Evolutionary conservation across 1,140 invertebrate species (phyloP), one percentile per base, ranked within the genome.

Genomic region (Listronotus oregonensis): DNA sequence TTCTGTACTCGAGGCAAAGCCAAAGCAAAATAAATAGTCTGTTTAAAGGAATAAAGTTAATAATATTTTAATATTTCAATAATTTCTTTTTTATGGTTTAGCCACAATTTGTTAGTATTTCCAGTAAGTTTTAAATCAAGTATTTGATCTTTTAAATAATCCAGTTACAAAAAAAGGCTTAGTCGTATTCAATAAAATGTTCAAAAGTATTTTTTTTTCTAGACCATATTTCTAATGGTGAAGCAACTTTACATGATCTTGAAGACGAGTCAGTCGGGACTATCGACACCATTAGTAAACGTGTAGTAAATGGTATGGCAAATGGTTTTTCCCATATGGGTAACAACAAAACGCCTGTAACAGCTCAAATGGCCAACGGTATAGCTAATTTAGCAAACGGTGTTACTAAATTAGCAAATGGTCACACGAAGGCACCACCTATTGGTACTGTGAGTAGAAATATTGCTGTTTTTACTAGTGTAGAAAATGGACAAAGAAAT

Each of bases 231-330:
- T 71, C 71, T 12, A 75, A 76, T 42, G 68, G 65, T 18, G 70
- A 74, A n/a, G 66, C 72, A 3, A 72, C 65, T 6, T 14, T 77
- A 1, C 52, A 74, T 15, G 75, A 77, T 55, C 47, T 78, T 42
- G 73, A 75, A 68, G 55, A 54, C 14, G 31, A 56, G 0, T 9
- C 62, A 50, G 15, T 12, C n/a, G 67, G 72, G 49, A 69, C 66
- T 15, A 71, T 75, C 58, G 71, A 67, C 40, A 80, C 70, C 9
- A 76, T 73, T 32, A 79, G 71, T 64, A 73, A 66, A 56, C 58
- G 32, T 27, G 76, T 72, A 6, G 64, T 69, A 0, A 81, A 83
- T 55, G 79, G 79, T 8, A 52, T 76, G 2, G 70, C 74, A 5
- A 77, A 80, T 50, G 73, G 68, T 4, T 27, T 71, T 3, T 9